Base-by-base conservation (phyloP, 2,888 invertebrate genomes). In the Cheiracanthium punctorium region DNA sequence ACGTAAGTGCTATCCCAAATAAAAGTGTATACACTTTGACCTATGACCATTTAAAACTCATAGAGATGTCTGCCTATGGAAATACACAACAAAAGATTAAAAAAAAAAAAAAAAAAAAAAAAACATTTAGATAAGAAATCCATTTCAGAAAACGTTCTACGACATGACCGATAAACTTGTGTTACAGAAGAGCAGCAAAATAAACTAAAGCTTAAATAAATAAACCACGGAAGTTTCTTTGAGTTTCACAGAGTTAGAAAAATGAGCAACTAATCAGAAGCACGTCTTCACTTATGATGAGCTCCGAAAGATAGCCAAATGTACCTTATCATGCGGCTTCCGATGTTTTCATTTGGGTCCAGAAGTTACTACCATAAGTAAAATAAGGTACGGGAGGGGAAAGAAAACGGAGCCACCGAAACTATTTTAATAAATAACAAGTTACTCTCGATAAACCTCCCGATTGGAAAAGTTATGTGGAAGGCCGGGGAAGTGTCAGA, bases 211-310 rank as follows among this genome's bases (percentile, higher is more conserved):
- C 10, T 37, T 37, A n/a, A n/a, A n/a, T n/a, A 37, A 37, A 37
- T 10, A 37, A 37, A 37, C 37, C 4, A 7, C 4, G 10, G 10
- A 7, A 7, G 4, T 37, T 37, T 37, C 37, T 10, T 37, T 37
- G 10, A 7, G 37, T 37, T 37, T 37, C 10, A 37, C 37, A 7
- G 37, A 4, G 37, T 10, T 37, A 10, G 29, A 29, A 67, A 41
- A 41, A 65, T 41, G 70, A 30, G 52, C 58, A 71, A 33, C 58
- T 77, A 77, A 82, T 82, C 82, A 71, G 71, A 72, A 72, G 82
- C 82, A 82, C 82, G 82, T 82, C 65, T 29, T 65, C 72, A 76
- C 71, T 41, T 33, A 71, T 82, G 82, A 82, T 72, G 70, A 82
- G 30, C 64, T 75, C 37, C 65, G 32, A 67, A 52, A 67, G 33